Percentiles rank a stretch among this genome's conserved stretches.
Evolutionary conservation across 2,888 invertebrate genomes (phyloP).

Genomic region (Drepana falcataria): DNA sequence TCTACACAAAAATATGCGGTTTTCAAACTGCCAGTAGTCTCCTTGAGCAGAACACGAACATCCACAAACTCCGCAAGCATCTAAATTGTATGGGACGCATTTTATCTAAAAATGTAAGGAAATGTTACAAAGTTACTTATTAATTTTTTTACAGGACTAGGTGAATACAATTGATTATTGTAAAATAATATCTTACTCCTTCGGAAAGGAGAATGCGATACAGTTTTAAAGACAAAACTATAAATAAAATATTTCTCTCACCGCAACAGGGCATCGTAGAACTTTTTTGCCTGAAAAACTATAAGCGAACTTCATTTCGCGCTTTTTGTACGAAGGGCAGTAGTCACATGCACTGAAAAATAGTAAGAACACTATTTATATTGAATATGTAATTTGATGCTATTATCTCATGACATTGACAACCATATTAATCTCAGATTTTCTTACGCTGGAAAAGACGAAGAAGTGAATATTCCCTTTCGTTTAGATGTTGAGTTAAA

Average conservation of each 20-base stretch:
- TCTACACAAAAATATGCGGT: slow-evolving; percentile 65
- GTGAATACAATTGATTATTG: not conserved
- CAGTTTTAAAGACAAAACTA: too few relatives aligned
- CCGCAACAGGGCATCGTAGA: slow-evolving; percentile 59
- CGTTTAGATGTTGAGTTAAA: slow-evolving; percentile 63
- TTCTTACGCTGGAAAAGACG: slow-evolving; percentile 56
- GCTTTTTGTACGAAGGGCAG: slow-evolving; percentile 49
- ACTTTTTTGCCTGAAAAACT: slow-evolving; percentile 61
- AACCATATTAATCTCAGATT: not conserved
- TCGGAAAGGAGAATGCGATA: too few relatives aligned
- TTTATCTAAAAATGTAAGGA: slow-evolving; percentile 51
- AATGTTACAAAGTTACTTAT: not conserved
- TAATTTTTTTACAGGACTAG: not conserved
- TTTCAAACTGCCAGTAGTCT: slow-evolving; percentile 79
- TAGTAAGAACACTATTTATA: not conserved
- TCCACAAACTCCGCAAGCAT: slow-evolving; percentile 61
- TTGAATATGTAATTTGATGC: too few relatives aligned
- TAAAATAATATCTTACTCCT: not conserved
- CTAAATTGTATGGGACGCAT: slow-evolving; percentile 73
- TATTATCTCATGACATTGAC: too few relatives aligned
- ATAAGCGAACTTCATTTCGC: slow-evolving; percentile 60
- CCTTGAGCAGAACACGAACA: slow-evolving; percentile 72
- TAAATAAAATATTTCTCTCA: slow-evolving; percentile 17
- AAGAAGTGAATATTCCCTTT: slow-evolving; percentile 46
- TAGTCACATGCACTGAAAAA: slow-evolving; percentile 63